Conservation (phyloP, 2,113 vertebrate genomes). For the Platichthys flesus region DNA sequence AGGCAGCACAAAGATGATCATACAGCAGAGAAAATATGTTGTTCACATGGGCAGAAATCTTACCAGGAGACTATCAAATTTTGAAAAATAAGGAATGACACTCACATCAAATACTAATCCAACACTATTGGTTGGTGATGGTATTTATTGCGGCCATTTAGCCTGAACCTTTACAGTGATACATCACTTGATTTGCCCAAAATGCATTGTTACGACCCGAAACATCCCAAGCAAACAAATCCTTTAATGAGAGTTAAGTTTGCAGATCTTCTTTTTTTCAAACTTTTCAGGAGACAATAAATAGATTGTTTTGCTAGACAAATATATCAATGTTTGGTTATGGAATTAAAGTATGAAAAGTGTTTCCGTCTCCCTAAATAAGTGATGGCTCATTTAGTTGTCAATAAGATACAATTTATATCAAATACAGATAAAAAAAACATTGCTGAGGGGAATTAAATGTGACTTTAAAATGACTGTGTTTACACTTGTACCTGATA, state of each 20-base stretch:
- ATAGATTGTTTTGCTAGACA: background rate
- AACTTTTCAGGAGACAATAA: background rate
- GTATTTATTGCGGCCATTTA: too few species aligned
- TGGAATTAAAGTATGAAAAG: background rate
- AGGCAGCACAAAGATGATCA: background rate
- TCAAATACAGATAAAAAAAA: background rate
- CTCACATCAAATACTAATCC: background rate
- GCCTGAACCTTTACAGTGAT: too few species aligned
- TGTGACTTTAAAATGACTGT: slow-evolving; percentile 7
- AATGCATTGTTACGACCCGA: background rate
- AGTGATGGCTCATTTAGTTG: background rate
- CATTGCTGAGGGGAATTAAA: background rate
- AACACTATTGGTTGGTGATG: too few species aligned
- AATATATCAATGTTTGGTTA: background rate
- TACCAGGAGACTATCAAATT: too few species aligned
- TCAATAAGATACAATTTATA: background rate
- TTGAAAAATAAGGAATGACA: too few species aligned
- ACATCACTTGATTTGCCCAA: too few species aligned
- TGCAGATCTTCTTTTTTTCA: background rate
- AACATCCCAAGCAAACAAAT: background rate
- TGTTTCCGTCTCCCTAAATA: background rate
- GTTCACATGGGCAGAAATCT: background rate
- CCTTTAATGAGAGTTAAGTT: too few species aligned
- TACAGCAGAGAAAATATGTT: background rate
- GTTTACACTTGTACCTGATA: background rate